A percentile compares a stretch with the other conserved stretches of the same genome.
These are phyloP conservation scores for Leptopterna dolabrata DNA, from an alignment of 2,888 invertebrate genomes.

Conservation along the genomic window DNA sequence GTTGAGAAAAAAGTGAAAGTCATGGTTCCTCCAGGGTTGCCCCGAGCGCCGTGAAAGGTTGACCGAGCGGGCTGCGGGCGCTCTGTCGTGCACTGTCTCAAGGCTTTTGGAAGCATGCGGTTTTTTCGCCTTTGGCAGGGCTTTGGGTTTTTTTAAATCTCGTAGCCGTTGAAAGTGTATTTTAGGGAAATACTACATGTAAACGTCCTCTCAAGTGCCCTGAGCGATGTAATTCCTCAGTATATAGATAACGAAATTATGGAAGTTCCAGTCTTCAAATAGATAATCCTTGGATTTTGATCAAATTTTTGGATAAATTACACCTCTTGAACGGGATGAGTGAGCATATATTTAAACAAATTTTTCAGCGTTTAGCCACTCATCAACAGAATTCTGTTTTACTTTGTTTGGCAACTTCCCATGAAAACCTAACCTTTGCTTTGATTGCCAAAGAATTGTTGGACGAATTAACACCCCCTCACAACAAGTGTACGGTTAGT, in stretches of 20 bases:
- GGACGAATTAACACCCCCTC: conserved; percentile 34
- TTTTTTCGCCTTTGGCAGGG: no score
- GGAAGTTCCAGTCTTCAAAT: background rate
- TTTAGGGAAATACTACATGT: no score
- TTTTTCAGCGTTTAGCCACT: conserved; percentile 7
- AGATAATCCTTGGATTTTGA: background rate
- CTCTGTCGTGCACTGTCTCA: no score
- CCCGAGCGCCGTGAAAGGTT: no score
- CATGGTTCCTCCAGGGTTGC: no score
- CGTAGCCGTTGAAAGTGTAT: no score
- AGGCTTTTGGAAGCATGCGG: no score
- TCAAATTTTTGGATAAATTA: background rate
- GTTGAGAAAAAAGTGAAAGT: no score
- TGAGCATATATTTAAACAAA: background rate
- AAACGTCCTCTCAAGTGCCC: no score
- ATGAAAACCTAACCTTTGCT: background rate
- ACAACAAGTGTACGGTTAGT: background rate
- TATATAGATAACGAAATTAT: conserved; percentile 5
- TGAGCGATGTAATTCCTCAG: background rate
- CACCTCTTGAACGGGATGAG: conserved; percentile 4
- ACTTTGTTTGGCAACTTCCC: background rate
- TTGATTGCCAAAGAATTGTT: background rate
- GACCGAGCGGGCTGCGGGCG: no score
- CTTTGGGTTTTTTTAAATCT: no score
- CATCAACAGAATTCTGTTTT: conserved; percentile 24